Base-by-base conservation (phyloP, 2,113 vertebrate genomes). In the Oreochromis aureus region DNA sequence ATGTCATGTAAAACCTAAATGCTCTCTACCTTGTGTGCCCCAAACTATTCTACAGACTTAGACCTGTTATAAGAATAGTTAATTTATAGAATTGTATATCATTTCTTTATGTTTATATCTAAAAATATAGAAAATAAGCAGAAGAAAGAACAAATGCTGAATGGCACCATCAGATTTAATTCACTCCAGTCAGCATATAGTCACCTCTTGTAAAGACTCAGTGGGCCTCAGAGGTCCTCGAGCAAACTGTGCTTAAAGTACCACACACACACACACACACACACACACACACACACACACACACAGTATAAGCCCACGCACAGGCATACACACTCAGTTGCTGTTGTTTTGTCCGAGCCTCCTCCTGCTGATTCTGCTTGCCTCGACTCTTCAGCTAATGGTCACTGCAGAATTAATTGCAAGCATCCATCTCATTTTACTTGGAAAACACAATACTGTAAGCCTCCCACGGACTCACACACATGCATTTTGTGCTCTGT, bases 351-450 rank as follows among this genome's bases (percentile, higher is more conserved):
- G 36, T 84, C 63, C 55, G 39, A 48, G 63, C 51, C 32, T 76
- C 86, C 80, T 48, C 85, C 83, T 90, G 87, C 80, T 73, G 48
- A 85, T 81, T 84, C 80, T 90, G 90, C 90, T 84, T 69, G 51
- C 63, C 81, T 90, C 15, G 3, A 86, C 89, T 90, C 83, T 89
- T 86, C 63, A 83, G 81, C 39, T 93, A 92, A 94, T 87, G 84
- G 87, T 89, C 82, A 91, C 80, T 86, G 86, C 86, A 86, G 86
- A 86, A 91, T 92, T 93, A 96, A 95, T 92, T 92, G 89, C 86
- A 63, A 86, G 82, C 91, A 94, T 95, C 91, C 71, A 87, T 93
- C 92, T 93, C 88, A 83, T 93, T 94, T 92, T 86, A 92, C 86
- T 89, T 82, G 51, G 58, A 88, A 93, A 91, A 80, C 19, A 90